Evolutionary conservation across 2,113 vertebrate genomes (phyloP).

Genomic region (Carettochelys insculpta): DNA sequence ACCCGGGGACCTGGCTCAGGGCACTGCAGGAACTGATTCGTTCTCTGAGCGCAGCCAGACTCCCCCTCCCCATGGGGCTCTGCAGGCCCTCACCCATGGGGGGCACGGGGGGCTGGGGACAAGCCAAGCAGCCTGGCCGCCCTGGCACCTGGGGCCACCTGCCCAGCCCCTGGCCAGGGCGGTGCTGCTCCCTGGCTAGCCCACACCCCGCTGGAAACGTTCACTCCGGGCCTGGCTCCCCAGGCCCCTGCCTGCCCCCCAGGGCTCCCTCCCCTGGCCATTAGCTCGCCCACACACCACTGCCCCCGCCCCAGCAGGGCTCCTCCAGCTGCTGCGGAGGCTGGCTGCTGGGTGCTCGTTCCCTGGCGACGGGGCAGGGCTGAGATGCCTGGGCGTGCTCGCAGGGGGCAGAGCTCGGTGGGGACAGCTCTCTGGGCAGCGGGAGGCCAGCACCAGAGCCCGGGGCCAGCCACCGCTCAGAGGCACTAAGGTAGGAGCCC

Average conservation of each 20-base stretch:
- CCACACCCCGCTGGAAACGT: too few species aligned
- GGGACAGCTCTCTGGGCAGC: fast-evolving
- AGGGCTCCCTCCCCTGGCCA: background rate
- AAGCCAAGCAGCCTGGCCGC: too few species aligned
- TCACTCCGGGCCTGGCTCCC: background rate
- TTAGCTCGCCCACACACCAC: background rate
- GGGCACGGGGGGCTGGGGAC: background rate
- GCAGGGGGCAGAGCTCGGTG: background rate
- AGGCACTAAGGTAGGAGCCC: background rate
- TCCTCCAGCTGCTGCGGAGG: background rate
- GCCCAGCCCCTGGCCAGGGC: background rate
- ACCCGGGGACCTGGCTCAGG: too few species aligned
- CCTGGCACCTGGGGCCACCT: too few species aligned
- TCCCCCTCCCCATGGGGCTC: too few species aligned
- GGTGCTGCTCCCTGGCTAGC: too few species aligned
- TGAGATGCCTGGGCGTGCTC: background rate
- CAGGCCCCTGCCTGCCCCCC: background rate
- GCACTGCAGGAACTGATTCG: too few species aligned
- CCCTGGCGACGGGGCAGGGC: background rate
- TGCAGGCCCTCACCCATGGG: background rate
- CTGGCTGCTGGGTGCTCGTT: background rate
- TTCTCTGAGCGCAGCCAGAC: background rate
- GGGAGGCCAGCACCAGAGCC: fast-evolving
- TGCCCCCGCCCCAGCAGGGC: background rate
- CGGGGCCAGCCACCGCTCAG: fast-evolving